A percentile compares a stretch with the other conserved stretches of the same genome.
Evolutionary conservation across 2,113 vertebrate species (phyloP).

Genomic region (Plecotus auritus): DNA sequence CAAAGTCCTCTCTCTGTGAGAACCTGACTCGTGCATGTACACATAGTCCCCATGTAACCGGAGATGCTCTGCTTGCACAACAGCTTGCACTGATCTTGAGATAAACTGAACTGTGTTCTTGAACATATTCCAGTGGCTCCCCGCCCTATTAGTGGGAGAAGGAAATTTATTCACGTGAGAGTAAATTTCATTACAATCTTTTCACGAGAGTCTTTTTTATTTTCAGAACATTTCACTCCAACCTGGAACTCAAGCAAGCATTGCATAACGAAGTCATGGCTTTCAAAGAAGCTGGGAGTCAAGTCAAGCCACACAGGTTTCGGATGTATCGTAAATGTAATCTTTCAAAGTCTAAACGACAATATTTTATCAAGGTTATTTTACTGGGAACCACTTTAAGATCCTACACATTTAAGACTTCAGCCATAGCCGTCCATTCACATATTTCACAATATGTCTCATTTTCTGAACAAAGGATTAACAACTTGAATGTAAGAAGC

Average conservation of each 20-base stretch:
- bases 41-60: neutral
- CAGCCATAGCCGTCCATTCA: constrained; percentile 25
- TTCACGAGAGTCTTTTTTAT: neutral
- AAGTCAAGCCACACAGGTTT: neutral
- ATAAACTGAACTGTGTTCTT: neutral
- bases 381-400: constrained; percentile 38
- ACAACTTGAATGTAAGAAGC: constrained; percentile 63
- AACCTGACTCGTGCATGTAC: fast-evolving
- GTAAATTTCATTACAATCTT: neutral
- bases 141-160: neutral
- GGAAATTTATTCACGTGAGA: neutral
- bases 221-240: neutral
- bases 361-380: constrained; percentile 9
- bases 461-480: constrained; percentile 63
- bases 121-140: neutral
- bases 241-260: neutral
- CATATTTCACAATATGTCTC: constrained; percentile 55
- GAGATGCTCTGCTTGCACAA: neutral
- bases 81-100: neutral
- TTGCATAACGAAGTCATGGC: neutral
- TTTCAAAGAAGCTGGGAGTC: neutral
- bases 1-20: neutral
- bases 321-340: neutral
- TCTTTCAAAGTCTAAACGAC: neutral
- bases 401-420: constrained; percentile 30